phyloP scores from a whole-genome alignment of 1,140 invertebrate species.

The Oedothorax gibbosus region DNA sequence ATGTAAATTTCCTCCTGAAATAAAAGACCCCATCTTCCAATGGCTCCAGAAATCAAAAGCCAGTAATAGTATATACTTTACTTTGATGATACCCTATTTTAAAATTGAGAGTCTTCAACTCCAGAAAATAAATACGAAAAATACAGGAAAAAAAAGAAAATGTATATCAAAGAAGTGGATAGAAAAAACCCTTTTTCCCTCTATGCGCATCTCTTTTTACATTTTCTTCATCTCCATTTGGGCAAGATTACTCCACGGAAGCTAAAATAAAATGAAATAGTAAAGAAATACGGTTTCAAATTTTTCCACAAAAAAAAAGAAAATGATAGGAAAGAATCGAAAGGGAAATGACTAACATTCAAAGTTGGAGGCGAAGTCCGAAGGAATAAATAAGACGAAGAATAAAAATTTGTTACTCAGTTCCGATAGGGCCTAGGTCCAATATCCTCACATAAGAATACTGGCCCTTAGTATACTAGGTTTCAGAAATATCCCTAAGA shows the following conservation, averaged over 20 bases:
- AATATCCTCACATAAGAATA: no score
- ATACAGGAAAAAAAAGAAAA: conserved; percentile 1
- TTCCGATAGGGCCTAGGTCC: no score
- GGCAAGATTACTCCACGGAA: conserved; percentile 42
- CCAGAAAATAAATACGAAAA: conserved; percentile 25
- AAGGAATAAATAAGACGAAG: conserved; percentile 48
- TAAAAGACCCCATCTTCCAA: no score
- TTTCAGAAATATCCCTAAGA: neutral
- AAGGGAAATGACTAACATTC: conserved; percentile 58
- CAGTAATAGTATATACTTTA: neutral
- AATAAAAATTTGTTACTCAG: conserved; percentile 21
- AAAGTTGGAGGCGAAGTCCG: conserved; percentile 57
- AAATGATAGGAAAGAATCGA: conserved; percentile 57
- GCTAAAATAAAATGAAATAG: conserved; percentile 17
- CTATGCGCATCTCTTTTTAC: conserved; percentile 45
- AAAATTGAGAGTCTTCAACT: conserved; percentile 17
- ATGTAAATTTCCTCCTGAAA: no score
- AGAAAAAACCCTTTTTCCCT: conserved; percentile 34
- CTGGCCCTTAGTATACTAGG: no score
- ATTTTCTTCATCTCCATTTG: conserved; percentile 59
- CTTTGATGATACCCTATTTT: conserved; percentile 27
- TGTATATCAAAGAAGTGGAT: neutral
- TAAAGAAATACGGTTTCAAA: conserved; percentile 50
- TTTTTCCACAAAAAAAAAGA: conserved; percentile 56
- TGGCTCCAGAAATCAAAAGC: no score